Evolutionary conservation across 2,888 invertebrate species (phyloP).

Genomic region (Globia sparganii): DNA sequence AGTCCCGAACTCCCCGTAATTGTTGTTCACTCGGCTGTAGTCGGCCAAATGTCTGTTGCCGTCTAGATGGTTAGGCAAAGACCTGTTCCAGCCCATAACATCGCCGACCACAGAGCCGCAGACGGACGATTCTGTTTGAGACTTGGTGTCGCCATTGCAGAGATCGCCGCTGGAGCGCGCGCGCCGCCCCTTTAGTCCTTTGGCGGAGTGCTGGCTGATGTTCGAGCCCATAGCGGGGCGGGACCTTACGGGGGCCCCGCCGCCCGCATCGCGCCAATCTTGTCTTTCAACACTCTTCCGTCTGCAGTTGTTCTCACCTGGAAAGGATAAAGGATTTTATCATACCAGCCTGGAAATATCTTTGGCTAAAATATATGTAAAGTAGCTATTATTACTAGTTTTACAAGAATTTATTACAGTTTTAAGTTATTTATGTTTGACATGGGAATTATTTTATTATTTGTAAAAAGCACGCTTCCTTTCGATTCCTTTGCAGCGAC

Average conservation of each 20-base stretch:
- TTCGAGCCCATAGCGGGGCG: constrained; percentile 93
- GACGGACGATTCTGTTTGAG: constrained; percentile 88
- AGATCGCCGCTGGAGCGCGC: constrained; percentile 94
- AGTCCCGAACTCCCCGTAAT: constrained; percentile 87
- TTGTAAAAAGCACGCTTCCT: not conserved
- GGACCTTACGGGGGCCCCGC: constrained; percentile 88
- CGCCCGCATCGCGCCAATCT: constrained; percentile 81
- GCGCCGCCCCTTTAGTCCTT: constrained; percentile 93
- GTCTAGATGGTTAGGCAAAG: constrained; percentile 93
- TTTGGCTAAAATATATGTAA: not conserved
- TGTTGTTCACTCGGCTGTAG: constrained; percentile 90
- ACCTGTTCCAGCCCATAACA: constrained; percentile 90
- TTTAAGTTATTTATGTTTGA: too few species aligned
- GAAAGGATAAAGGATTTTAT: constrained; percentile 45
- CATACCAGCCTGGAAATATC: not conserved
- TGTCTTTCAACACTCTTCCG: constrained; percentile 69
- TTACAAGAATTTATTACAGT: not conserved
- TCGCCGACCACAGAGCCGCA: constrained; percentile 89
- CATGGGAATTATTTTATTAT: not conserved
- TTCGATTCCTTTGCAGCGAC: not conserved
- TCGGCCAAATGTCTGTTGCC: constrained; percentile 90
- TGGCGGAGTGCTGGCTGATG: constrained; percentile 94
- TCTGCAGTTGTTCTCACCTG: constrained; percentile 77
- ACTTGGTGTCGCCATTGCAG: constrained; percentile 91
- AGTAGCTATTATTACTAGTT: not conserved